These are phyloP conservation scores for Spatula versicolor DNA, from an alignment of 2,797 vertebrate genomes.

Conservation along the genomic window DNA sequence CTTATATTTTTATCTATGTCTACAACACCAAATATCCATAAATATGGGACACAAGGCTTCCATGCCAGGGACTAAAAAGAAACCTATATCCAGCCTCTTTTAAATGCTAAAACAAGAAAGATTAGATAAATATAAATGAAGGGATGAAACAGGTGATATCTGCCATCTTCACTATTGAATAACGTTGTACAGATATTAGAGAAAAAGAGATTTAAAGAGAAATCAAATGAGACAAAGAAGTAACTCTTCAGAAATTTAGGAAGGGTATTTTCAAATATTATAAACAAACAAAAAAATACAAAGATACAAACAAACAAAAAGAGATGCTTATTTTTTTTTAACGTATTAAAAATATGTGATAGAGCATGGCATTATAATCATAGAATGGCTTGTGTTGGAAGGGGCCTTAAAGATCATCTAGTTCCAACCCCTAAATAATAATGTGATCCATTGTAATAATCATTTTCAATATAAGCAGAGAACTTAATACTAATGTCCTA, in stretches of 20 bases:
- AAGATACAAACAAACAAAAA: background rate
- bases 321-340: no score
- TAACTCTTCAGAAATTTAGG: background rate
- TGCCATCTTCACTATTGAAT: background rate
- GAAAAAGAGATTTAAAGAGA: background rate
- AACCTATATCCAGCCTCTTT: background rate
- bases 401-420: no score
- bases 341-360: no score
- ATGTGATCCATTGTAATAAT: accelerated
- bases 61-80: background rate
- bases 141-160: background rate
- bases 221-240: background rate
- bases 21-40: background rate
- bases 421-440: background rate
- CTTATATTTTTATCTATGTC: background rate
- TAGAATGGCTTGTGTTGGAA: no score
- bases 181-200: background rate
- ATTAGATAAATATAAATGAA: background rate
- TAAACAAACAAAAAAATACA: background rate
- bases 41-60: background rate
- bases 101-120: background rate
- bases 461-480: background rate
- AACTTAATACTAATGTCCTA: background rate
- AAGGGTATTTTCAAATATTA: background rate
- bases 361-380: no score